phyloP scores from a whole-genome alignment of 2,797 vertebrate genomes.

The Tragelaphus eurycerus region DNA sequence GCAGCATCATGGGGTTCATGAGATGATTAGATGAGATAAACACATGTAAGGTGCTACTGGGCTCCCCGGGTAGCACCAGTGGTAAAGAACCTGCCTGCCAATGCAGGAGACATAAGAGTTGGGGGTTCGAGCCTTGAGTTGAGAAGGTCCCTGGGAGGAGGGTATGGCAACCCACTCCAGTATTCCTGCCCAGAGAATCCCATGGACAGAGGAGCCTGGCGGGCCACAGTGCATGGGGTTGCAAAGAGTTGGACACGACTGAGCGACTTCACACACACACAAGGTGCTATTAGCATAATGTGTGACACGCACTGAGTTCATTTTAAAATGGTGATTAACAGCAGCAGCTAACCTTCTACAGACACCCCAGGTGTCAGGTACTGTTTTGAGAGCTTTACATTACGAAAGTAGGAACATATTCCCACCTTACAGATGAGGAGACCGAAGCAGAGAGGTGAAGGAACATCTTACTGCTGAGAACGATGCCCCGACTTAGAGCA shows the following conservation, averaged over 20 bases:
- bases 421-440: not conserved
- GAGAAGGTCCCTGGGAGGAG: not conserved
- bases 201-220: not conserved
- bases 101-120: not conserved
- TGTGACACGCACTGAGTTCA: not conserved
- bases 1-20: fast-evolving
- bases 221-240: not conserved
- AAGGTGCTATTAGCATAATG: fast-evolving
- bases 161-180: not conserved
- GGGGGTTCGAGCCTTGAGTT: not conserved
- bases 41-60: fast-evolving
- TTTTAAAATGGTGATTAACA: fast-evolving
- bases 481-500: fast-evolving
- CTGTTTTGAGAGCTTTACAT: not conserved
- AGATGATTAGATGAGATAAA: no score
- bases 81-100: not conserved
- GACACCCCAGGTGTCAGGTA: not conserved
- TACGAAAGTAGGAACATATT: no score
- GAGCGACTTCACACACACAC: not conserved
- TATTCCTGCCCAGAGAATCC: not conserved
- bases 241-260: not conserved
- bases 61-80: not conserved
- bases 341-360: not conserved
- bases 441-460: not conserved
- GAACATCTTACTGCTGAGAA: not conserved